Base-by-base conservation (phyloP, 2,888 invertebrate species). In the Ypsolopha sequella region DNA sequence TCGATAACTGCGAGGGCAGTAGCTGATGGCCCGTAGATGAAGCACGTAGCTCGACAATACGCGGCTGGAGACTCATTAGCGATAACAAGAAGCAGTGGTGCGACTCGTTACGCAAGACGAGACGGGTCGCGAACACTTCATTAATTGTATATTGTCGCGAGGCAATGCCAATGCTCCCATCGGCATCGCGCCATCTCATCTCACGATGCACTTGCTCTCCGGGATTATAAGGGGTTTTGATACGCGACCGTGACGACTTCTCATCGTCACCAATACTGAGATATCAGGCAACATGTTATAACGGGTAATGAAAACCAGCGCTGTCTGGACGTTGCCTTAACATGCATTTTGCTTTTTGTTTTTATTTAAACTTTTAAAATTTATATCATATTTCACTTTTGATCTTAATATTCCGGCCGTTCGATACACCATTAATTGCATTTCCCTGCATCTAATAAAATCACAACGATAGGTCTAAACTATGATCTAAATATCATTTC, bases 101-200 rank as follows among this genome's bases (percentile, higher is more conserved):
- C 43, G 57, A 62, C 70, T 70, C 65, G 73, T 74, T 73, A 76
- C 69, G 71, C 72, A 68, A 73, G 67, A 73, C 70, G 65, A 70
- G 67, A 63, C 60, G 57, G 59, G 53, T 58, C 56, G 55, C 52
- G 61, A 65, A 73, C 66, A 64, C 64, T 70, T 75, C 76, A 76
- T 81, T 81, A 80, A 80, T 80, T 76, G 72, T 64, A 70, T 73
- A 79, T 80, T 79, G 77, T 79, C 70, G 69, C 64, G 69, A 70
- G 65, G 56, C 56, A 55, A 50, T 53, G 61, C 62, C 66, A 59
- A 59, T 65, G 68, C 70, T 75, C 65, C 24, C 24, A 4, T 24
- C 24, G 24, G 69, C 71, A 70, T 76, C 69, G 65, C 57, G 43
- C 54, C 76, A 75, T 76, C 65, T 39, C 48, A 62, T 58, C 60